phyloP scores from a whole-genome alignment of 2,113 vertebrate genomes.

The Heterocephalus glaber region DNA sequence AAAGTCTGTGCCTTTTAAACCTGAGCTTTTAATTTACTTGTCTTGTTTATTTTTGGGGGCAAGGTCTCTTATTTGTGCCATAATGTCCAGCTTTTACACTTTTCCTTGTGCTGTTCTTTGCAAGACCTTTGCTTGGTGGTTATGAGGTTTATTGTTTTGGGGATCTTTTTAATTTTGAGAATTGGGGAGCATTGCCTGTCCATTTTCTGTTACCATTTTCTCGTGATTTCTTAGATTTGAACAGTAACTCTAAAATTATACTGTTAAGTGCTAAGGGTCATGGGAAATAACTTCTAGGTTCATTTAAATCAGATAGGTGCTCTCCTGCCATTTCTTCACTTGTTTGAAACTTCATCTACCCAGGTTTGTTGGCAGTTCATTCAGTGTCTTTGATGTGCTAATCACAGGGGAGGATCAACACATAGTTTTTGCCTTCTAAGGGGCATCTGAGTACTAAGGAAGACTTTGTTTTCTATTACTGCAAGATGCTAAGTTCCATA shows the following conservation, averaged over 20 bases:
- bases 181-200: background rate
- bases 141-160: background rate
- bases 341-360: background rate
- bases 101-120: background rate
- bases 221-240: background rate
- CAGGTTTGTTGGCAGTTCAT: background rate
- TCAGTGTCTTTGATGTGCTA: background rate
- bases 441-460: background rate
- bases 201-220: background rate
- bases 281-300: background rate
- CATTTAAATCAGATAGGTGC: background rate
- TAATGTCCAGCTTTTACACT: background rate
- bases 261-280: background rate
- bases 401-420: slow-evolving; percentile 9
- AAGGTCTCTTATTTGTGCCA: background rate
- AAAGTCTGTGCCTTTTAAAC: background rate
- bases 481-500: background rate
- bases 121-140: background rate
- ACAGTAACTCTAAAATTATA: background rate
- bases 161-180: background rate
- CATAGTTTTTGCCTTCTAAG: slow-evolving; percentile 12
- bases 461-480: background rate
- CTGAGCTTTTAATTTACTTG: background rate
- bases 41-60: background rate
- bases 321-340: background rate